Conservation (phyloP, 1,140 invertebrate genomes). For the Medauroidea extradentata region DNA sequence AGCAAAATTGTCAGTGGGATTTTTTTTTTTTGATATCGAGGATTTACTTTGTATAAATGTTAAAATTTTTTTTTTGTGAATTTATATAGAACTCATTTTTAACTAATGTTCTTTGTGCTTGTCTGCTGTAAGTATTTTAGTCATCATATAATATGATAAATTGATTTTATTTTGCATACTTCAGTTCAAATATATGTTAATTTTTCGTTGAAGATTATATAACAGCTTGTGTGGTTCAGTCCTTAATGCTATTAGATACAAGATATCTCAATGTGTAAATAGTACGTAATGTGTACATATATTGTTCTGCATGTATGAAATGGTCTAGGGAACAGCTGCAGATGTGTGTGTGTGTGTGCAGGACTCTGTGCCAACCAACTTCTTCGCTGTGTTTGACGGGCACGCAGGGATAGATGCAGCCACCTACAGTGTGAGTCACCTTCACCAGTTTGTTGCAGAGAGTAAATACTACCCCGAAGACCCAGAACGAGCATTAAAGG, state of each 20-base stretch:
- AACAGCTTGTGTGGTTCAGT: neutral
- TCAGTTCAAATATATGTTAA: constrained; percentile 3
- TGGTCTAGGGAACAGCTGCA: too few species aligned
- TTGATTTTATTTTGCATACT: neutral
- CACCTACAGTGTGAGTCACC: constrained; percentile 77
- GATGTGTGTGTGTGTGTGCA: constrained; percentile 32
- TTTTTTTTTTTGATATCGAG: too few species aligned
- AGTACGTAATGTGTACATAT: too few species aligned
- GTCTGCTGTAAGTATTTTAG: neutral
- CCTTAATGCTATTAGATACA: neutral
- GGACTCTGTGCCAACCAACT: constrained; percentile 60
- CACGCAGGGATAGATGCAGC: constrained; percentile 91
- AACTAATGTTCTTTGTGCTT: constrained; percentile 8
- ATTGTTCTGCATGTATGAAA: too few species aligned
- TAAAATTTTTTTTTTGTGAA: constrained; percentile 15
- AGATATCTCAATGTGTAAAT: too few species aligned
- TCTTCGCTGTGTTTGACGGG: constrained; percentile 94
- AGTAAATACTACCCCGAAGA: constrained; percentile 63
- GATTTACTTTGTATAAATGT: neutral
- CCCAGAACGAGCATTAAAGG: constrained; percentile 64
- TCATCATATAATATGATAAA: neutral
- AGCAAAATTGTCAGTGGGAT: too few species aligned
- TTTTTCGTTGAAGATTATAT: neutral
- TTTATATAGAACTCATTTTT: constrained; percentile 11
- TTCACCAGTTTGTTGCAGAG: constrained; percentile 80